phyloP scores from a whole-genome alignment of 2,113 vertebrate genomes.

The Thalassoma bifasciatum region DNA sequence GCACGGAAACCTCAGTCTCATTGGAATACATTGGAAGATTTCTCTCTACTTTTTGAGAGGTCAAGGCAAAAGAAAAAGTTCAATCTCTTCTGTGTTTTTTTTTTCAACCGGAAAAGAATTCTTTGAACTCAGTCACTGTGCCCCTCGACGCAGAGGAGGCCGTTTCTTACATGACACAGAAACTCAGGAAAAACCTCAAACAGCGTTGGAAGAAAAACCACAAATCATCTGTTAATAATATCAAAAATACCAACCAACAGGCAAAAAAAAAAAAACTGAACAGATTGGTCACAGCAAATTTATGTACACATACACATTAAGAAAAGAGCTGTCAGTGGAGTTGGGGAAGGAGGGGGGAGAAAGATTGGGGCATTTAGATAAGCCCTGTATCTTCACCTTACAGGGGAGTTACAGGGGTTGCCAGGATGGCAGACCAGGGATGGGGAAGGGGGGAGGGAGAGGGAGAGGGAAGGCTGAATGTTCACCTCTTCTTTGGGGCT shows the following conservation, averaged over 20 bases:
- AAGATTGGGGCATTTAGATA: conserved; percentile 63
- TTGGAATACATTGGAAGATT: conserved; percentile 35
- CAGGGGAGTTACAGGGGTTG: conserved; percentile 70
- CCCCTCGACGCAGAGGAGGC: conserved; percentile 39
- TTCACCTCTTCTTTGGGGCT: conserved; percentile 82
- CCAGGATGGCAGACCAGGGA: conserved; percentile 50
- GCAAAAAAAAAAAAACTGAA: conserved; percentile 66
- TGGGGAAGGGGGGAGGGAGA: conserved; percentile 7
- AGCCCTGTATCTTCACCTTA: conserved; percentile 67
- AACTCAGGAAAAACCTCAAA: conserved; percentile 61
- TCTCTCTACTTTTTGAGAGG: conserved; percentile 44
- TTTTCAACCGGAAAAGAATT: conserved; percentile 47
- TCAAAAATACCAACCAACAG: conserved; percentile 82
- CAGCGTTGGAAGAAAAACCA: conserved; percentile 65
- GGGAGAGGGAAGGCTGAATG: conserved; percentile 27
- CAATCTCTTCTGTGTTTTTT: conserved; percentile 44
- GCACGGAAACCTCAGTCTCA: conserved; percentile 36
- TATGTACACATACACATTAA: conserved; percentile 85
- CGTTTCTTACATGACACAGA: conserved; percentile 54
- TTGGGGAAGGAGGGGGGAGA: conserved; percentile 30
- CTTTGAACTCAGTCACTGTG: conserved; percentile 36
- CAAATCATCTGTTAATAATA: conserved; percentile 73
- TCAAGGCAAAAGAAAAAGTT: conserved; percentile 61
- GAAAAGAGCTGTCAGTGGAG: conserved; percentile 80
- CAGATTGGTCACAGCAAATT: conserved; percentile 82